Percentiles rank a stretch among this genome's conserved stretches.
These are phyloP conservation scores for Meloidogyne floridensis DNA, from an alignment of 1,140 invertebrate species.

Conservation along the genomic window DNA sequence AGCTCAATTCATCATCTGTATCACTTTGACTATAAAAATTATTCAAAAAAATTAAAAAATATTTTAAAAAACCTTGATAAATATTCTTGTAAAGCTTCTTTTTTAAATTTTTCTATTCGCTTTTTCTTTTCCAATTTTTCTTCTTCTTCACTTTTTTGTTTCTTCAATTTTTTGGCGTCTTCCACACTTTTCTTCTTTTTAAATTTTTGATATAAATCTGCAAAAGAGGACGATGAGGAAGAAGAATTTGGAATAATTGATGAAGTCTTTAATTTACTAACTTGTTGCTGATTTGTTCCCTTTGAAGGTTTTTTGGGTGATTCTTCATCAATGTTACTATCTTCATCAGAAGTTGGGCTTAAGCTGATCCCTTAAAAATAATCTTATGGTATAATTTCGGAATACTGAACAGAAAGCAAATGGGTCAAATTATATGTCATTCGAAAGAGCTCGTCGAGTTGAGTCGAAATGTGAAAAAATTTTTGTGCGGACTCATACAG, in stretches of 20 bases:
- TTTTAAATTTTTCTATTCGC: background rate
- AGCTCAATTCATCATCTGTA: background rate
- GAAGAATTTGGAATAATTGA: background rate
- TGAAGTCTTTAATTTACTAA: background rate
- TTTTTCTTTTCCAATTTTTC: background rate
- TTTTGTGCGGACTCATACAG: no score
- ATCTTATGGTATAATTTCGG: no score
- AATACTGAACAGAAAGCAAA: no score
- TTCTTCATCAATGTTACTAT: background rate
- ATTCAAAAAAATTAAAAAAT: background rate
- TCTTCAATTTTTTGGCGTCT: background rate
- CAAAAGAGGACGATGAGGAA: background rate
- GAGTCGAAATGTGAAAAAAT: no score
- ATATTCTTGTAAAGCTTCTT: background rate
- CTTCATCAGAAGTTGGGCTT: background rate
- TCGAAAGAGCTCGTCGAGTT: no score
- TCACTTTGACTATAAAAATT: constrained; percentile 3
- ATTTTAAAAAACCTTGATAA: background rate
- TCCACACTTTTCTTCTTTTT: background rate
- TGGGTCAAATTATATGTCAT: no score
- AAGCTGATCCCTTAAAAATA: background rate
- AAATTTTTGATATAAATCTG: background rate
- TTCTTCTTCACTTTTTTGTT: background rate
- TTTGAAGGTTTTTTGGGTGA: background rate
- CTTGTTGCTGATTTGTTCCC: background rate